phyloP scores from a whole-genome alignment of 2,888 invertebrate genomes.

The Dryadula phaetusa region DNA sequence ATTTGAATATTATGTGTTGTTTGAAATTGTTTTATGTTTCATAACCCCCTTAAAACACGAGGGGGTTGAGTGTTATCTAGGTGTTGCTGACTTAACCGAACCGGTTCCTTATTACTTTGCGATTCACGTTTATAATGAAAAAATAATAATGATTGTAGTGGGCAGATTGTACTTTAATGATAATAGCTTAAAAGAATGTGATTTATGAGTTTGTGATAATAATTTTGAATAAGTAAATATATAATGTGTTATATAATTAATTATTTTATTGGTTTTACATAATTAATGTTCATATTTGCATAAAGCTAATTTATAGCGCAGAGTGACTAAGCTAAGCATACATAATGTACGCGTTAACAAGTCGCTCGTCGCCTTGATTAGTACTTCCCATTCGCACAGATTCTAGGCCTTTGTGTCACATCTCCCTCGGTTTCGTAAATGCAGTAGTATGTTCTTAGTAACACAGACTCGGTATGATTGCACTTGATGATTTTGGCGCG shows the following conservation, averaged over 20 bases:
- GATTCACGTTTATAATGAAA: slow-evolving; percentile 20
- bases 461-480: slow-evolving; percentile 7
- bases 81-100: not conserved
- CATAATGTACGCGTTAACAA: slow-evolving; percentile 62
- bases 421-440: slow-evolving; percentile 35
- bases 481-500: slow-evolving; percentile 2
- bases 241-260: slow-evolving; percentile 9
- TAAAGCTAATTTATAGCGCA: slow-evolving; percentile 35
- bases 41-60: not conserved
- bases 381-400: slow-evolving; percentile 68
- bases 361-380: slow-evolving; percentile 63
- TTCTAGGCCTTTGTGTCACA: slow-evolving; percentile 60
- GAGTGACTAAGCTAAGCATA: slow-evolving; percentile 42
- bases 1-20: not conserved
- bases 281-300: slow-evolving; percentile 22
- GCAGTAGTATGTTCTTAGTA: slow-evolving; percentile 15
- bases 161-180: slow-evolving; percentile 20
- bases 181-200: slow-evolving; percentile 16
- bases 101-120: slow-evolving; percentile 16
- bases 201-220: slow-evolving; percentile 18
- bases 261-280: not conserved
- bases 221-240: slow-evolving; percentile 1
- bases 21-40: slow-evolving; percentile 11
- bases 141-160: slow-evolving; percentile 20
- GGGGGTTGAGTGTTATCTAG: slow-evolving; percentile 2